phyloP scores from a whole-genome alignment of 2,888 invertebrate genomes.

The Agrochola circellaris region DNA sequence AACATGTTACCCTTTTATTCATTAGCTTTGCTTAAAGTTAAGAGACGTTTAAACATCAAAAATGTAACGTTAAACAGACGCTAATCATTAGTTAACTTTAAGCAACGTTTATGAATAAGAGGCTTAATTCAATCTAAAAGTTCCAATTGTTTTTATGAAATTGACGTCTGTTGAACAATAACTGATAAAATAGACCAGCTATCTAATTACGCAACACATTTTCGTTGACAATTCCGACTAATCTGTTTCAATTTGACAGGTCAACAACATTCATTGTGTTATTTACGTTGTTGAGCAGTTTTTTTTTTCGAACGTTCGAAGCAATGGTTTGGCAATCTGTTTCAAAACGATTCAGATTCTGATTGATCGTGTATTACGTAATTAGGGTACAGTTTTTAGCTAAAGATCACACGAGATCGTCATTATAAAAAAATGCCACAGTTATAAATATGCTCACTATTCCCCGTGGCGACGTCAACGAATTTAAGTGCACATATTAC shows the following conservation, averaged over 20 bases:
- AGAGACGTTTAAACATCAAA: neutral
- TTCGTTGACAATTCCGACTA: no score
- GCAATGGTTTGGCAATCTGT: no score
- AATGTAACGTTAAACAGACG: neutral
- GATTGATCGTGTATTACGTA: no score
- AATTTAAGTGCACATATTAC: slow-evolving; percentile 24
- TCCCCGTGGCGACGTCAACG: neutral
- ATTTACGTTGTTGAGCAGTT: no score
- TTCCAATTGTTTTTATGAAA: neutral
- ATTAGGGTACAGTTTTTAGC: no score
- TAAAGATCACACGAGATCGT: neutral
- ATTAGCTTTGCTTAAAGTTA: neutral
- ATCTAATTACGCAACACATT: no score
- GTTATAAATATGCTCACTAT: neutral
- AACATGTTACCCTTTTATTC: neutral
- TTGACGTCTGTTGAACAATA: no score
- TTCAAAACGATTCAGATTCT: no score
- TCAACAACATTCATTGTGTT: no score
- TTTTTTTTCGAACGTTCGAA: no score
- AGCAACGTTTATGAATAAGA: no score
- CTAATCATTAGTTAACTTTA: neutral
- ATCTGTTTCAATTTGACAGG: no score
- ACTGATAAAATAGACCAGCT: neutral
- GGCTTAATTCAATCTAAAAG: neutral
- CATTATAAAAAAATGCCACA: slow-evolving; percentile 8